These are phyloP conservation scores for Bombus difficillimus DNA, from an alignment of 1,140 invertebrate genomes.

Conservation along the genomic window DNA sequence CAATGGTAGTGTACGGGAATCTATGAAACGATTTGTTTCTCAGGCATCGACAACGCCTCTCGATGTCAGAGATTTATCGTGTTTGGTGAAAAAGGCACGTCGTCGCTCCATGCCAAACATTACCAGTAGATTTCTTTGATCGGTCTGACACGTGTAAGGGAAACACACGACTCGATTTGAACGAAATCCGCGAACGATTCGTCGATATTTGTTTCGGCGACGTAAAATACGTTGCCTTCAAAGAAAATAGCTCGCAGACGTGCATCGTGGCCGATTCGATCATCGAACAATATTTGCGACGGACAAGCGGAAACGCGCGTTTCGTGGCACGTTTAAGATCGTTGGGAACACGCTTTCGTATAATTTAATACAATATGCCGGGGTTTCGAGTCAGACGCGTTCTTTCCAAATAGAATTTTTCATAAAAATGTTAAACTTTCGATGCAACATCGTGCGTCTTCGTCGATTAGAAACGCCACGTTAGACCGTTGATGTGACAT, in stretches of 20 bases:
- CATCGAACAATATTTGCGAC: background rate
- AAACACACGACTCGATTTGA: background rate
- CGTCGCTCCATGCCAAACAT: background rate
- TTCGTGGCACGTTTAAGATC: too few relatives aligned
- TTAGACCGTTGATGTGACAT: too few relatives aligned
- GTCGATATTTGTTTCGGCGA: background rate
- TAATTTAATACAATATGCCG: too few relatives aligned
- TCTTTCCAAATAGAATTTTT: too few relatives aligned
- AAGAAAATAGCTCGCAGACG: background rate
- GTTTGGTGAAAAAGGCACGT: background rate
- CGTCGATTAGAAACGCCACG: too few relatives aligned
- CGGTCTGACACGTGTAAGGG: background rate
- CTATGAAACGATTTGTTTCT: background rate
- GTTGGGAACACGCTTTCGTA: too few relatives aligned
- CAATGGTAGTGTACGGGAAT: background rate
- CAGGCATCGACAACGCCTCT: background rate
- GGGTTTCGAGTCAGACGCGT: too few relatives aligned
- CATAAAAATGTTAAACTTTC: too few relatives aligned
- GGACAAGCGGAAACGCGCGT: rapidly evolving
- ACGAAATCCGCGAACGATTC: background rate
- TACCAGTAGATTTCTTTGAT: background rate
- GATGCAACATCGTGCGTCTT: too few relatives aligned
- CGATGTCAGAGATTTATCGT: background rate
- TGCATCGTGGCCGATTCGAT: background rate
- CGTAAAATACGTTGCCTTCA: background rate